These are phyloP conservation scores for Tyrophagus putrescentiae DNA, from an alignment of 1,140 invertebrate species.

Conservation along the genomic window DNA sequence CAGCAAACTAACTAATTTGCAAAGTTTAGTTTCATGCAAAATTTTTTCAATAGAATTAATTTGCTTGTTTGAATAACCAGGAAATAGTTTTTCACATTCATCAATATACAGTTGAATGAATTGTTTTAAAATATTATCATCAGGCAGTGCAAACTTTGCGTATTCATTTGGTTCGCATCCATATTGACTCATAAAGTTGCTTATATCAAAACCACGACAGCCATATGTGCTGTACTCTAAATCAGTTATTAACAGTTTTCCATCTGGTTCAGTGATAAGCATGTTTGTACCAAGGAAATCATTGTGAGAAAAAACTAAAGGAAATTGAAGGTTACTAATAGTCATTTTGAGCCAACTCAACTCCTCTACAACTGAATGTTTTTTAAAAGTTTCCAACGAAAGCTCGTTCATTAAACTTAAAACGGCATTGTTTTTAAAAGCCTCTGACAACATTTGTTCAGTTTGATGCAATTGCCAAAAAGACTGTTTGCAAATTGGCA, in stretches of 20 bases:
- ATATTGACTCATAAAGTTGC: not conserved
- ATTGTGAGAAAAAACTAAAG: too few relatives aligned
- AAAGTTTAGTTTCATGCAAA: not conserved
- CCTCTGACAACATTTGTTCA: too few relatives aligned
- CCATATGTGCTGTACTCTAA: constrained; percentile 1
- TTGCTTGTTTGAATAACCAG: not conserved
- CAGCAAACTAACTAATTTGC: not conserved
- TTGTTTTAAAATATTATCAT: not conserved
- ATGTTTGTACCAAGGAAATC: not conserved
- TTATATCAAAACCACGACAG: not conserved
- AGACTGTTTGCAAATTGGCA: too few relatives aligned
- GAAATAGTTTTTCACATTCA: not conserved
- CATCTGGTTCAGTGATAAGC: not conserved
- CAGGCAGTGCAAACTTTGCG: constrained; percentile 3
- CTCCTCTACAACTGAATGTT: too few relatives aligned
- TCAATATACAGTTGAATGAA: not conserved
- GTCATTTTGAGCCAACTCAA: too few relatives aligned
- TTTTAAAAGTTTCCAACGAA: too few relatives aligned
- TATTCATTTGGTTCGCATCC: not conserved
- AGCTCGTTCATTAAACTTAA: too few relatives aligned
- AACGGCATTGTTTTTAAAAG: too few relatives aligned
- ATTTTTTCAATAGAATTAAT: not conserved
- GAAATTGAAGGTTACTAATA: too few relatives aligned
- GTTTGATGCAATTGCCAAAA: too few relatives aligned
- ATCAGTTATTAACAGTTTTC: not conserved